Evolutionary conservation across 2,888 invertebrate genomes (phyloP).

Genomic region (Chrysolina americana): DNA sequence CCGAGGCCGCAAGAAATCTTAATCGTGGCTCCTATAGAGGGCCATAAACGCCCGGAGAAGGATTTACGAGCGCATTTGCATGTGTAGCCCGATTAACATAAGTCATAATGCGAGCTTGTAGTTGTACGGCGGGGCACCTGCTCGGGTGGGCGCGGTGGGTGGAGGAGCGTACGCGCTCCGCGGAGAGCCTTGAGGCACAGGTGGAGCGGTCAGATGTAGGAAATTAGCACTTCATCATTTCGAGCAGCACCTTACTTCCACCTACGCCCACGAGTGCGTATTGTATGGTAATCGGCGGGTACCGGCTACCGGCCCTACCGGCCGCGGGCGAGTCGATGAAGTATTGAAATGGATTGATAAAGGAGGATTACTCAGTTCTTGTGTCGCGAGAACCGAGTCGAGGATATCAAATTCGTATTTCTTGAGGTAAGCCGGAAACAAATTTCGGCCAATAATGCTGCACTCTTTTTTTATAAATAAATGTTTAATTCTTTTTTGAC

Average conservation of each 20-base stretch:
- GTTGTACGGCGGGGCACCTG: constrained; percentile 46
- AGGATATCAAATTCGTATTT: too few species aligned
- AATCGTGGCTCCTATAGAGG: constrained; percentile 48
- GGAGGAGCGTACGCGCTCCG: constrained; percentile 35
- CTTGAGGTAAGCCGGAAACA: too few species aligned
- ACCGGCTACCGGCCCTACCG: not conserved
- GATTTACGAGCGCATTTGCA: constrained; percentile 54
- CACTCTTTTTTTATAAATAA: too few species aligned
- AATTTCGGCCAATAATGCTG: too few species aligned
- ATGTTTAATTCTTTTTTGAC: too few species aligned
- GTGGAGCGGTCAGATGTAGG: constrained; percentile 49
- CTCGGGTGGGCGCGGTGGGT: constrained; percentile 43
- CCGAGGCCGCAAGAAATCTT: constrained; percentile 49
- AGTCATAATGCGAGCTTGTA: constrained; percentile 52
- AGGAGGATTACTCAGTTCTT: not conserved
- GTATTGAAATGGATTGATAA: not conserved
- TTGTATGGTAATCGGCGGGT: constrained; percentile 33
- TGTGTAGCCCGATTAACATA: constrained; percentile 51
- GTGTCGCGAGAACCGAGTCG: too few species aligned
- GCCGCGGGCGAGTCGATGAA: too few species aligned
- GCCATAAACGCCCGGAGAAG: constrained; percentile 50
- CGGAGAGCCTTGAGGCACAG: constrained; percentile 53
- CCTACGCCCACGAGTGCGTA: constrained; percentile 50
- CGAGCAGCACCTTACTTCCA: constrained; percentile 50
- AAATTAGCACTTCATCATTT: constrained; percentile 53